These are phyloP conservation scores for Oligia strigilis DNA, from an alignment of 2,888 invertebrate species.

Conservation along the genomic window DNA sequence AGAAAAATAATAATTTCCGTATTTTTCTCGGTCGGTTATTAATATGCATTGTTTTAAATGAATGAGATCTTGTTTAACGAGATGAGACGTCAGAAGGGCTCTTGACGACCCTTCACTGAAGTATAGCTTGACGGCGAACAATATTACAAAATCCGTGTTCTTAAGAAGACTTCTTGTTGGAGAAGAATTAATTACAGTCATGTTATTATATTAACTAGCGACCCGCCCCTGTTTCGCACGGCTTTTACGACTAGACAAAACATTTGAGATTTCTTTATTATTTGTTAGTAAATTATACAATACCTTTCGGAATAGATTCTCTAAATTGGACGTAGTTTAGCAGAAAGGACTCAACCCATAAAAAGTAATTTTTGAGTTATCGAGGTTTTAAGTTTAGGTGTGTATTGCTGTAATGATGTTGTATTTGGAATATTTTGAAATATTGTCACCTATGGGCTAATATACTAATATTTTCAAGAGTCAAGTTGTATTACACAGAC, in stretches of 20 bases:
- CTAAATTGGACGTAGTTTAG: too few species aligned
- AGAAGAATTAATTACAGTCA: constrained; percentile 28
- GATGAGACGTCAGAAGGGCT: constrained; percentile 12
- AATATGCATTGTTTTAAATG: constrained; percentile 21
- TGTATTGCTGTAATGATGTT: too few species aligned
- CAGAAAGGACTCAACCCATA: too few species aligned
- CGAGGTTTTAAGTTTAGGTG: too few species aligned
- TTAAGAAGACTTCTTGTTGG: constrained; percentile 1
- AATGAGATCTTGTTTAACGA: constrained; percentile 16
- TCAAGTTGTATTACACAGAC: too few species aligned
- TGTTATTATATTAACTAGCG: neutral
- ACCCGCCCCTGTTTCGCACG: too few species aligned
- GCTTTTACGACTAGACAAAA: neutral
- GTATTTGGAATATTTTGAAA: too few species aligned
- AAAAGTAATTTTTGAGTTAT: too few species aligned
- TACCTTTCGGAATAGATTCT: neutral
- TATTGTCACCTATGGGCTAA: too few species aligned
- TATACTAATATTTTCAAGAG: too few species aligned
- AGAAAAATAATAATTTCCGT: constrained; percentile 2
- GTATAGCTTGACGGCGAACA: constrained; percentile 28
- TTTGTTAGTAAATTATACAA: neutral
- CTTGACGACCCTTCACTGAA: constrained; percentile 18
- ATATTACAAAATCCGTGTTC: constrained; percentile 40
- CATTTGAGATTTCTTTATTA: neutral
- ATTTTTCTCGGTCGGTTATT: constrained; percentile 17